Base-by-base conservation (phyloP, 2,888 invertebrate genomes). In the Drosophila sordidula region DNA sequence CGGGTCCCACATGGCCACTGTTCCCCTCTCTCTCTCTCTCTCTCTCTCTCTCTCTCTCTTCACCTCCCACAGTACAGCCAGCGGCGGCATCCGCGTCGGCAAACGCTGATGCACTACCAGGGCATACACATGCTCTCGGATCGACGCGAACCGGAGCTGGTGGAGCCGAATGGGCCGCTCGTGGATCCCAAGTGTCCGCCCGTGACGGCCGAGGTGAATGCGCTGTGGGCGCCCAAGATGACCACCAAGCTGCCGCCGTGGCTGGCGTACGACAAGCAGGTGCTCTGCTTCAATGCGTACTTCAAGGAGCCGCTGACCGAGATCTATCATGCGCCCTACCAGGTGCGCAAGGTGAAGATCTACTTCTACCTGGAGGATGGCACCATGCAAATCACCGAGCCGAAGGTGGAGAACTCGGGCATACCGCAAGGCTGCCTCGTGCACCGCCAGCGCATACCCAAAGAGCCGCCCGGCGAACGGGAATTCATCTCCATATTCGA, bases 301-400 rank as follows among this genome's bases (percentile, higher is more conserved):
- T 92, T 92, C 61, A 91, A 92, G 74, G 92, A 93, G 61, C 95
- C 96, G 0, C 93, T 97, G 0, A 95, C 96, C 72, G 97, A 97
- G 92, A 94, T 92, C 38, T 91, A 91, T 49, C 89, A 95, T 89
- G 94, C 95, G 3, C 93, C 95, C 32, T 95, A 94, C 82, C 94
- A 96, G 84, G 93, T 98, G 58, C 94, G 97, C 22, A 95, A 95
- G 84, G 97, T 97, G 4, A 96, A 96, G 78, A 96, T 98, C 58
- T 96, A 95, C 77, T 98, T 96, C 90, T 98, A 95, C 87, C 93
- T 98, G 44, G 98, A 98, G 93, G 98, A 98, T 92, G 98, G 97
- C 14, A 97, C 98, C 1, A 95, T 98, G 78, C 97, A 97, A 93
- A 96, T 98, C 91, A 94, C 56, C 0, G 98, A 98, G 90, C 97